A percentile compares a stretch with the other conserved stretches of the same genome.
Evolutionary conservation across 2,888 invertebrate species (phyloP).

Genomic region (Germaria angustata): DNA sequence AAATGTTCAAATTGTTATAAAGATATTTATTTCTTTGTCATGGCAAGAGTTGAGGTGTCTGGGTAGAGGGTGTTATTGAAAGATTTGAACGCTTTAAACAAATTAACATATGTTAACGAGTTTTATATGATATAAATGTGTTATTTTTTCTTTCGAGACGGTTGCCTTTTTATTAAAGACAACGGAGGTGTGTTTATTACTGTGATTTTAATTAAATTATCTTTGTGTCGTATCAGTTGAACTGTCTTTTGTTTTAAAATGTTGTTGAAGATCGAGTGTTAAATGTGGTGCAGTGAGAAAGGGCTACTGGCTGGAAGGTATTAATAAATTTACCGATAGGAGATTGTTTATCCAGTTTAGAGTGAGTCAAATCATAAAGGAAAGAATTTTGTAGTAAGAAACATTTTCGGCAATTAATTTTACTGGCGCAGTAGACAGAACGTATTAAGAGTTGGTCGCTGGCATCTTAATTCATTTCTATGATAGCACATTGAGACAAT

Average conservation of each 20-base stretch:
- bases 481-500: too few relatives aligned
- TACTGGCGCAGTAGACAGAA: too few relatives aligned
- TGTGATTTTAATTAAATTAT: conserved; percentile 64
- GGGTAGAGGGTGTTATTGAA: neutral
- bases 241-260: conserved; percentile 23
- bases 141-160: neutral
- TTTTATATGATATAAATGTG: conserved; percentile 50
- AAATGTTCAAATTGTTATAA: conserved; percentile 34
- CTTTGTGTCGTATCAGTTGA: conserved; percentile 12
- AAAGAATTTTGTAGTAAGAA: neutral
- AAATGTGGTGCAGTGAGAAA: neutral
- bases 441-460: too few relatives aligned
- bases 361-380: neutral
- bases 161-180: neutral
- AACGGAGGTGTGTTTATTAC: conserved; percentile 60
- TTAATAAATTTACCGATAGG: neutral
- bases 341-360: neutral
- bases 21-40: conserved; percentile 52
- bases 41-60: neutral
- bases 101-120: conserved; percentile 66
- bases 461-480: too few relatives aligned
- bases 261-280: neutral
- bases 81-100: conserved; percentile 22
- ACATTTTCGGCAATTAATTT: neutral
- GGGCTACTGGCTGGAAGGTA: neutral